Evolutionary conservation across 2,888 invertebrate species (phyloP).

Genomic region (Cerceris rybyensis): DNA sequence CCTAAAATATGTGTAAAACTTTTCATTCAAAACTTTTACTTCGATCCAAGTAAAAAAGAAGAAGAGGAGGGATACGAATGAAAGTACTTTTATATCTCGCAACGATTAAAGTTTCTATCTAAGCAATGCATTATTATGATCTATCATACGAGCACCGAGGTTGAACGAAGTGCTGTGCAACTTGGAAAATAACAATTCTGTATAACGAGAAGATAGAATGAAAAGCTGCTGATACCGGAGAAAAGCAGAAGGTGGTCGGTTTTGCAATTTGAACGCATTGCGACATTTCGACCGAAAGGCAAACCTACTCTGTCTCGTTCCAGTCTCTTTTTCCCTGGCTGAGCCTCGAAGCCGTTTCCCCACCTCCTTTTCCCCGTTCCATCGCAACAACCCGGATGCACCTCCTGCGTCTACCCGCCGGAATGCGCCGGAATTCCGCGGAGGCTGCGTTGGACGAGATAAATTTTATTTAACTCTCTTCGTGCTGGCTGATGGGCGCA

Average conservation of each 20-base stretch:
- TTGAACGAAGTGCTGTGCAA: too few relatives aligned
- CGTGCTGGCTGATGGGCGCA: slow-evolving; percentile 50
- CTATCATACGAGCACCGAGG: too few relatives aligned
- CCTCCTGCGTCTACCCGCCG: slow-evolving; percentile 62
- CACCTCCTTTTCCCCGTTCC: slow-evolving; percentile 22
- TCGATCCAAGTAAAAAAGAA: too few relatives aligned
- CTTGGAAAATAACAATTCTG: neutral
- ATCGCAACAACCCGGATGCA: slow-evolving; percentile 54
- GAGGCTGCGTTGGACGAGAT: slow-evolving; percentile 72
- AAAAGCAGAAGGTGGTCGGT: slow-evolving; percentile 24
- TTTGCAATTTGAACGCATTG: slow-evolving; percentile 62
- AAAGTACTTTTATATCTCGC: too few relatives aligned
- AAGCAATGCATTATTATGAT: too few relatives aligned
- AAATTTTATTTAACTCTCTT: slow-evolving; percentile 75
- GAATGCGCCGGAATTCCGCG: slow-evolving; percentile 72
- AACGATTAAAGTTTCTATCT: too few relatives aligned
- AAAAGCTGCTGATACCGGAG: slow-evolving; percentile 5
- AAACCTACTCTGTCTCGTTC: slow-evolving; percentile 9
- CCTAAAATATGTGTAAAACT: too few relatives aligned
- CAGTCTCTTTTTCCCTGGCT: slow-evolving; percentile 15
- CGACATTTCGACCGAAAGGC: slow-evolving; percentile 64
- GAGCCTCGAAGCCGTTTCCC: neutral
- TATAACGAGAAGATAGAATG: neutral
- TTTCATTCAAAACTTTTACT: too few relatives aligned
- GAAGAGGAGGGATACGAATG: too few relatives aligned